Conservation (phyloP, 2,888 invertebrate genomes). For the Rhamphomyia laevipes region DNA sequence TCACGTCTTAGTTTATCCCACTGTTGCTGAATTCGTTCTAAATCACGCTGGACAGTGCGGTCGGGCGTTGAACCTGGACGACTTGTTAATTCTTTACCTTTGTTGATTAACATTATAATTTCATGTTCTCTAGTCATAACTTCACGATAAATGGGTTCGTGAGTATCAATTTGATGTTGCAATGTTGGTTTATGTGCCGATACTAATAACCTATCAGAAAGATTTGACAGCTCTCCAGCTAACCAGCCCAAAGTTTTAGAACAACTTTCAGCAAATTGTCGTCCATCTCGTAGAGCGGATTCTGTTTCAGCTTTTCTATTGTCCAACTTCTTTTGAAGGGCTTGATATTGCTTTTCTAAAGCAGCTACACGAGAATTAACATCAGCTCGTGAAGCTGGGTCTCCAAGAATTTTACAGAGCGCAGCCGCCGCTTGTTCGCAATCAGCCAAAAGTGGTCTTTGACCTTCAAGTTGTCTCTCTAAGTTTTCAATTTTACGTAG, state of each 20-base stretch:
- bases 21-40: constrained; percentile 79
- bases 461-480: constrained; percentile 79
- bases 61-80: constrained; percentile 39
- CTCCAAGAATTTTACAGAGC: constrained; percentile 74
- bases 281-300: constrained; percentile 71
- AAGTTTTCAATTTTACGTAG: constrained; percentile 76
- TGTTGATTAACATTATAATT: constrained; percentile 85
- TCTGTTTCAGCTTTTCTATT: constrained; percentile 85
- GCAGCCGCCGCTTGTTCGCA: constrained; percentile 83
- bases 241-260: constrained; percentile 85
- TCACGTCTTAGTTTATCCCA: constrained; percentile 89
- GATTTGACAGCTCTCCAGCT: constrained; percentile 60
- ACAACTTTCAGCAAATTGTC: constrained; percentile 81
- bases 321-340: constrained; percentile 80
- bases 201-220: constrained; percentile 66
- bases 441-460: constrained; percentile 76
- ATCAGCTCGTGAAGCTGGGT: constrained; percentile 81
- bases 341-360: constrained; percentile 77
- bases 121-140: constrained; percentile 85
- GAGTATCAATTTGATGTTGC: constrained; percentile 75
- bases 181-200: constrained; percentile 77
- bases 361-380: constrained; percentile 78
- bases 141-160: constrained; percentile 81
- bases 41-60: constrained; percentile 57
- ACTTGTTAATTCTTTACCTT: constrained; percentile 61